Percentiles rank a stretch among this genome's conserved stretches.
Evolutionary conservation across 1,140 invertebrate genomes (phyloP).

Genomic region (Temnothorax nylanderi): DNA sequence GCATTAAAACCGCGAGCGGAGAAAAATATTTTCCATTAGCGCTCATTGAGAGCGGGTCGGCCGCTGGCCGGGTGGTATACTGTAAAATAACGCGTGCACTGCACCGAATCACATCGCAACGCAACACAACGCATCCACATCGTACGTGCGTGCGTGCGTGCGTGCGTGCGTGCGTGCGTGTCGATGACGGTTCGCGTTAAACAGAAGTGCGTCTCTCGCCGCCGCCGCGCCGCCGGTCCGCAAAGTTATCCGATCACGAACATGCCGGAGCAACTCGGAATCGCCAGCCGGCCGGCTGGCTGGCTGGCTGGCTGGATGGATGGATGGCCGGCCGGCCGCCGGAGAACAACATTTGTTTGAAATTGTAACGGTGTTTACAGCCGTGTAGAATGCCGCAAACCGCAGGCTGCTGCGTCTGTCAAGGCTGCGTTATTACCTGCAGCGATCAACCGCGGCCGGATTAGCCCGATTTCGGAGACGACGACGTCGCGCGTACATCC

Average conservation of each 20-base stretch:
- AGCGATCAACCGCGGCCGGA: background rate
- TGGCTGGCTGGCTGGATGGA: background rate
- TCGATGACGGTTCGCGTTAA: conserved; percentile 9
- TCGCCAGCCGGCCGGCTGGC: background rate
- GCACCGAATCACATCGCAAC: background rate
- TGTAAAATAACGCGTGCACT: background rate
- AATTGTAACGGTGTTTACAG: conserved; percentile 55
- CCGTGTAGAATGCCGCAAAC: conserved; percentile 39
- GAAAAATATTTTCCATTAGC: conserved; percentile 48
- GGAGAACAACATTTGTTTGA: conserved; percentile 54
- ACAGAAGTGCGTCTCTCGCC: conserved; percentile 21
- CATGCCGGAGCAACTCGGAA: background rate
- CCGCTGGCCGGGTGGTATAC: conserved; percentile 7
- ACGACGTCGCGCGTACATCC: background rate
- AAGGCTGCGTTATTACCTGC: conserved; percentile 5
- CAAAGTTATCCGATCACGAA: conserved; percentile 41
- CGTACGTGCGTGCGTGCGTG: background rate
- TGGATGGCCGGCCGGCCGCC: background rate
- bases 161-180: background rate
- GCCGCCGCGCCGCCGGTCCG: background rate
- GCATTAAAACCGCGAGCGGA: conserved; percentile 40
- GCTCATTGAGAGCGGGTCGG: conserved; percentile 19
- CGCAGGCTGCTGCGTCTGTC: conserved; percentile 22
- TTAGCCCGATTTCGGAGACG: conserved; percentile 39
- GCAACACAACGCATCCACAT: background rate